A percentile compares a stretch with the other conserved stretches of the same genome.
Evolutionary conservation across 2,113 vertebrate species (phyloP).

Genomic region (Mastomys coucha): DNA sequence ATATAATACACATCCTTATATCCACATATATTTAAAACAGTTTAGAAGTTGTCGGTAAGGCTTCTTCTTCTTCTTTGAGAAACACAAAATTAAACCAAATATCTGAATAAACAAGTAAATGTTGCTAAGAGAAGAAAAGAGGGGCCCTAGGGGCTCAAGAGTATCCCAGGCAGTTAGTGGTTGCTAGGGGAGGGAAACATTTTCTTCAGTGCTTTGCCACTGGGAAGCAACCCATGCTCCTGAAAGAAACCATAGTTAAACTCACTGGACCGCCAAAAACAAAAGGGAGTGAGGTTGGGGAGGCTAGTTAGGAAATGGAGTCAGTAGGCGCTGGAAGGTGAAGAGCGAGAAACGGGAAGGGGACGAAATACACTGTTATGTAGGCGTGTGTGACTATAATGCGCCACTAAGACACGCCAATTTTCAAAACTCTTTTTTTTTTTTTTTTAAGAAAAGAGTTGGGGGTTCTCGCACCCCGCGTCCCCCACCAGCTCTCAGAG

Average conservation of each 20-base stretch:
- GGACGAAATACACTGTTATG: neutral
- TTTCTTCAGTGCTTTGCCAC: neutral
- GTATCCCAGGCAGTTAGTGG: neutral
- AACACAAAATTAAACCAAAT: neutral
- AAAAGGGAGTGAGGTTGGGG: neutral
- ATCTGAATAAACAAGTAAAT: neutral
- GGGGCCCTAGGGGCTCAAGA: too few species aligned
- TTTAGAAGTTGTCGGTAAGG: neutral
- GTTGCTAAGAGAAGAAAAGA: neutral
- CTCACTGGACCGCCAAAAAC: neutral
- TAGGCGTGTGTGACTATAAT: neutral
- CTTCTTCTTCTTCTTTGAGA: neutral
- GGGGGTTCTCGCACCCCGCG: neutral
- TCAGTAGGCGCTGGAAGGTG: too few species aligned
- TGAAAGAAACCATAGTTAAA: neutral
- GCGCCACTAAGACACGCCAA: neutral
- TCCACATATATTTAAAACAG: neutral
- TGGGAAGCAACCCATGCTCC: neutral
- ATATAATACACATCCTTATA: slow-evolving; percentile 23
- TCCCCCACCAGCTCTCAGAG: slow-evolving; percentile 18
- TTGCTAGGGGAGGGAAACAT: neutral
- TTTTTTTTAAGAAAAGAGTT: neutral
- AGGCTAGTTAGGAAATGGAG: neutral
- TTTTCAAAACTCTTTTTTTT: neutral
- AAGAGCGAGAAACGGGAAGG: too few species aligned